Evolutionary conservation across 2,113 vertebrate species (phyloP).

Genomic region (Tenrec ecaudatus): DNA sequence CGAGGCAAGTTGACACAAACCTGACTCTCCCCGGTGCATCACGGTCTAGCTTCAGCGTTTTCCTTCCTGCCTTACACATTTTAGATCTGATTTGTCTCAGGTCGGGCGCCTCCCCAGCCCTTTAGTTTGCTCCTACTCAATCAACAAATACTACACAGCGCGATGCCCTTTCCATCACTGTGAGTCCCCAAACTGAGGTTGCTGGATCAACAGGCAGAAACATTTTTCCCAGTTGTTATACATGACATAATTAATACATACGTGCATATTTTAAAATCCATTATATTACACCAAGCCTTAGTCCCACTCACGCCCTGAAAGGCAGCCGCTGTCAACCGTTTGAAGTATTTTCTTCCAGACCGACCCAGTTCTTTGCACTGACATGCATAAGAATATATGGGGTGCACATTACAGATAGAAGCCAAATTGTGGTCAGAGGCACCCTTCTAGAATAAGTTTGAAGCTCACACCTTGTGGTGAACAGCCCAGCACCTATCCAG

Average conservation of each 20-base stretch:
- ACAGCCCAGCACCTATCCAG: too few relatives aligned
- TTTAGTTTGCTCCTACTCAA: rapidly evolving
- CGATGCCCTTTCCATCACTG: not conserved
- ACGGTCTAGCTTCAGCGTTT: rapidly evolving
- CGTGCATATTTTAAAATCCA: not conserved
- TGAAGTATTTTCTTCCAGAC: not conserved
- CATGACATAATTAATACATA: not conserved
- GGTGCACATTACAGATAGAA: not conserved
- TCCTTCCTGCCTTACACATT: not conserved
- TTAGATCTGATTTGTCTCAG: not conserved
- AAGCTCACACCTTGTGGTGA: too few relatives aligned
- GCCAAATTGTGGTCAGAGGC: too few relatives aligned
- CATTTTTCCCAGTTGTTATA: too few relatives aligned
- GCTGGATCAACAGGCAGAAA: not conserved
- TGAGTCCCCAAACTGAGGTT: not conserved
- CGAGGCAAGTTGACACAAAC: too few relatives aligned
- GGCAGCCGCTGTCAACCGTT: rapidly evolving
- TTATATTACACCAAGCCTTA: rapidly evolving
- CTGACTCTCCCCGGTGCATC: too few relatives aligned
- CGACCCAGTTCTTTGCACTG: not conserved
- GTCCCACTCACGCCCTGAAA: too few relatives aligned
- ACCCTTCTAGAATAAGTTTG: too few relatives aligned
- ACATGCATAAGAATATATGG: rapidly evolving
- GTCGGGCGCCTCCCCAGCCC: rapidly evolving
- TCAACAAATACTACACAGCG: too few relatives aligned